A percentile compares a stretch with the other conserved stretches of the same genome.
Evolutionary conservation across 2,888 invertebrate species (phyloP).

Genomic region (Barypeithes pellucidus): DNA sequence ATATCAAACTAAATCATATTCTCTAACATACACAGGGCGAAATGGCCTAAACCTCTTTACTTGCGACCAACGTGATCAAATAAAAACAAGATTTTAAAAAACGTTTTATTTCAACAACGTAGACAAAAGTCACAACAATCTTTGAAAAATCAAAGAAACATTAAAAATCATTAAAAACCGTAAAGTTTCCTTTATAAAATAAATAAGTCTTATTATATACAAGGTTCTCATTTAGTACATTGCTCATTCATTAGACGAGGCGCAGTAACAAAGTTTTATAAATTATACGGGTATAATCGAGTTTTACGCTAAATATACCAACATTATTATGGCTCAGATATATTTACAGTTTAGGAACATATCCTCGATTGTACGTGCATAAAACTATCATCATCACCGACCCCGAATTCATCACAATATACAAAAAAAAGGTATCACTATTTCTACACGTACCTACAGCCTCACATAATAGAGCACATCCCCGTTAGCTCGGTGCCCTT

Average conservation of each 20-base stretch:
- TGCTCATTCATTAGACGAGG: neutral
- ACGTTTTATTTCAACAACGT: conserved; percentile 49
- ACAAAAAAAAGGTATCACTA: neutral
- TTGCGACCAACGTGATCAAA: conserved; percentile 29
- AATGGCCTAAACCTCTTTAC: neutral
- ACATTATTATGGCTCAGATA: neutral
- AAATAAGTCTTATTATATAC: conserved; percentile 45
- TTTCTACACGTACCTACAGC: conserved; percentile 11
- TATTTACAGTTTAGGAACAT: conserved; percentile 8
- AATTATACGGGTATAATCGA: no score
- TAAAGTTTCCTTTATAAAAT: conserved; percentile 37
- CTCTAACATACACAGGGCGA: neutral
- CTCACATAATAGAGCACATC: conserved; percentile 89
- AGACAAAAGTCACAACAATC: conserved; percentile 48
- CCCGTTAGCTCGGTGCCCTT: conserved; percentile 89
- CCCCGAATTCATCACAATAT: conserved; percentile 1
- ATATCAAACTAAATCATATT: neutral
- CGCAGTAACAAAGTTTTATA: conserved; percentile 8
- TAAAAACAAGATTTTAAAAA: conserved; percentile 47
- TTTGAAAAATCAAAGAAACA: conserved; percentile 39
- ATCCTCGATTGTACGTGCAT: neutral
- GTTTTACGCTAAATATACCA: no score
- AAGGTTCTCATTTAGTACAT: conserved; percentile 25
- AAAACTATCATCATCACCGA: neutral
- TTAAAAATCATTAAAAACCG: conserved; percentile 29